Conservation (phyloP, 2,113 vertebrate species). For the Sterrhoptilus dennistouni region DNA sequence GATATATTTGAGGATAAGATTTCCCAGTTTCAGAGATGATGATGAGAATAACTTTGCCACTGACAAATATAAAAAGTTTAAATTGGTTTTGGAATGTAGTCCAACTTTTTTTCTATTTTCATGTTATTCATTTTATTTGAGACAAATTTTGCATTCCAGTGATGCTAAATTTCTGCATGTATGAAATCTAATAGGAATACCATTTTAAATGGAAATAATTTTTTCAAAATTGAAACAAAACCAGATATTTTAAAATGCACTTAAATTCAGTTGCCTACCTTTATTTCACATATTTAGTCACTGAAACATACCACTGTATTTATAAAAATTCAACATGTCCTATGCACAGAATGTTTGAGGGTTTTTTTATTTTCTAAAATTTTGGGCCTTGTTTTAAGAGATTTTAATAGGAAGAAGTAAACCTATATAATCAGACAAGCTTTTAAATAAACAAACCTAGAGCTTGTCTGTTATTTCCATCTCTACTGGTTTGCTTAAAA, state of each 20-base stretch:
- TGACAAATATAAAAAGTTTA: background rate
- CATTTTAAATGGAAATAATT: background rate
- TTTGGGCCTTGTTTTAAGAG: background rate
- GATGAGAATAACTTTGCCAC: background rate
- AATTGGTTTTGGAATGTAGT: background rate
- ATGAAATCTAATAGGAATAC: background rate
- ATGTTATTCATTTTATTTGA: background rate
- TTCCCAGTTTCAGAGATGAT: background rate
- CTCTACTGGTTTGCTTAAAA: background rate
- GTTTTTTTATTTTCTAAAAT: background rate
- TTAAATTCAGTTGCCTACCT: background rate
- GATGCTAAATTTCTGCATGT: background rate
- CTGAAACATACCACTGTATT: background rate
- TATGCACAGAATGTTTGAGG: background rate
- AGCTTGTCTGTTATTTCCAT: background rate
- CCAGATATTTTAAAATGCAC: background rate
- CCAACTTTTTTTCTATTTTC: background rate
- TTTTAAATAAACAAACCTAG: background rate
- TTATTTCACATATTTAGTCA: background rate
- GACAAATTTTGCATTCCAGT: background rate
- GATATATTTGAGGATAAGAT: background rate
- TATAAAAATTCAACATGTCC: background rate
- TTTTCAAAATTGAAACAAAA: background rate
- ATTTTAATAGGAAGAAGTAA: background rate
- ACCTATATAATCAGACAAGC: background rate